Base-by-base conservation (phyloP, 2,113 vertebrate species). In the Platycercus adscitus region DNA sequence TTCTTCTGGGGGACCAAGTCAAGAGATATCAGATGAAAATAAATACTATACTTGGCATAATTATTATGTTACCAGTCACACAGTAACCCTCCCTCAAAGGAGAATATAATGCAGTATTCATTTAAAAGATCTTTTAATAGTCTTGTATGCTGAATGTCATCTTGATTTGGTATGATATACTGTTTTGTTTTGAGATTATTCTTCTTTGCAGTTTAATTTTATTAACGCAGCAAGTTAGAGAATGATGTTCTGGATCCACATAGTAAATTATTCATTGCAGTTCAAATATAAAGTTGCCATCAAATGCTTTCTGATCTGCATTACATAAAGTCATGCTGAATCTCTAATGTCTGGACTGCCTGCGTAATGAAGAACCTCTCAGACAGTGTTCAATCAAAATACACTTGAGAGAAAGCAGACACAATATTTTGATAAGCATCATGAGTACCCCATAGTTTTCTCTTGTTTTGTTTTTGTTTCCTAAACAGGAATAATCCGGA, bases 251-350 rank as follows among this genome's bases (percentile, higher is more conserved):
- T 94, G 84, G 81, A 96, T 93, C 89, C 86, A 96, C 73, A 92
- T 41, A 71, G 86, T 97, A 91, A 97, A 97, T 97, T 94, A 97
- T 97, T 97, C 92, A 97, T 95, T 93, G 72, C 81, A 82, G 96
- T 96, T 96, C 95, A 96, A 97, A 92, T 94, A 97, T 86, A 97
- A 94, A 94, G 93, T 97, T 96, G 91, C 96, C 90, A 96, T 95
- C 95, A 96, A 85, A 96, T 96, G 95, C 96, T 96, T 95, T 97
- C 80, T 93, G 82, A 95, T 96, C 91, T 93, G 41, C 91, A 96
- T 97, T 96, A 97, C 77, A 91, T 93, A 91, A 94, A 96, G 81
- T 50, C 79, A 82, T 75, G 64, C 47, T 92, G 81, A 65, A 96
- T 95, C 65, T 93, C 82, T 97, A 93, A 95, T 87, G 95, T 94